phyloP scores from a whole-genome alignment of 37 sponge, comb jelly and placozoan genomes.

The Ianthella basta region DNA sequence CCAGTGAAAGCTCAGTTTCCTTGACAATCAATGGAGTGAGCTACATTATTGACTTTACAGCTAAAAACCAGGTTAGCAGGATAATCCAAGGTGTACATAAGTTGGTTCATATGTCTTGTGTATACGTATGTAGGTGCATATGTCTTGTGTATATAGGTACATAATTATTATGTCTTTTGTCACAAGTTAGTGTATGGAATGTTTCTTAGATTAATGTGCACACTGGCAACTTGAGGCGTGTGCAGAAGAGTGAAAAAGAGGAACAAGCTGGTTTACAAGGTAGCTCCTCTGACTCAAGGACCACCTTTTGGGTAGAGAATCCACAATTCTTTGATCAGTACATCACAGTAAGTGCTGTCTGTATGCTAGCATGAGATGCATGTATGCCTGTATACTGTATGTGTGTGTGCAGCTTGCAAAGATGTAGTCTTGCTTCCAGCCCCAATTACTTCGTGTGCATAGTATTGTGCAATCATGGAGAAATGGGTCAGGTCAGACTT shows the following conservation, averaged over 20 bases:
- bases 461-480: too few species aligned
- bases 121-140: neutral
- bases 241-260: slow-evolving; percentile 47
- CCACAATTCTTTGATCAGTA: neutral
- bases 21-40: slow-evolving; percentile 71
- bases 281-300: neutral
- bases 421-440: too few species aligned
- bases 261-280: too few species aligned
- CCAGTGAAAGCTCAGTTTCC: neutral
- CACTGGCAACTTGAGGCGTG: slow-evolving; percentile 71
- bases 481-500: too few species aligned
- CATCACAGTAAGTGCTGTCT: slow-evolving; percentile 13
- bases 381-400: neutral
- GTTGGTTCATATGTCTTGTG: neutral
- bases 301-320: neutral
- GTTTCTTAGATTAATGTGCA: slow-evolving; percentile 75
- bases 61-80: slow-evolving; percentile 74
- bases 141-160: too few species aligned
- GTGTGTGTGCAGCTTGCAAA: neutral
- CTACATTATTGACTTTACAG: slow-evolving; percentile 74
- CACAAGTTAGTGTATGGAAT: neutral
- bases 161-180: too few species aligned
- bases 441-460: too few species aligned
- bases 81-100: neutral
- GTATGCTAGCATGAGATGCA: neutral